These are phyloP conservation scores for Acanthosepion lycidas DNA, from an alignment of 2,888 invertebrate species.

Conservation along the genomic window DNA sequence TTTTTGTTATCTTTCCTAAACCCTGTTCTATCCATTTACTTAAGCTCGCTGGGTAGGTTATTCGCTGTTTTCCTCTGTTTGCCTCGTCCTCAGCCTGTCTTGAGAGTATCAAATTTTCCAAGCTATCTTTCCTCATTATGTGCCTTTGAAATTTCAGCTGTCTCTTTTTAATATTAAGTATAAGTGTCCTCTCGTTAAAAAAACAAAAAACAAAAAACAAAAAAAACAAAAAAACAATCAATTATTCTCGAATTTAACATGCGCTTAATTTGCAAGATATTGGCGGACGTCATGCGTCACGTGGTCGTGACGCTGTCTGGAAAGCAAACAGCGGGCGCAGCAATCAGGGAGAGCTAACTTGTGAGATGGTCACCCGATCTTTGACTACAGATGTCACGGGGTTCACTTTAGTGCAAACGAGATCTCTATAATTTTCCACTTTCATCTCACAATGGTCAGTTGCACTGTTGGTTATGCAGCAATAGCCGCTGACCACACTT, in stretches of 20 bases:
- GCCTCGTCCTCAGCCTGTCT: no score
- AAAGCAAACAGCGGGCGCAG: neutral
- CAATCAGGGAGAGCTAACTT: neutral
- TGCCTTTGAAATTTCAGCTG: no score
- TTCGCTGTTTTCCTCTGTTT: no score
- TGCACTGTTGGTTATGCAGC: neutral
- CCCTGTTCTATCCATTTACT: no score
- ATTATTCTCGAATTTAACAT: neutral
- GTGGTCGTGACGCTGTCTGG: neutral
- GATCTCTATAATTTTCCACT: neutral
- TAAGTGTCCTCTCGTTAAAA: neutral
- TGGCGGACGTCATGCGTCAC: neutral
- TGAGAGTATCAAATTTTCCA: no score
- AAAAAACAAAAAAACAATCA: neutral
- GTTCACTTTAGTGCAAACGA: neutral
- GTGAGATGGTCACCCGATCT: neutral
- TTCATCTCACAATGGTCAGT: no score
- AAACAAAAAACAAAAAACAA: no score
- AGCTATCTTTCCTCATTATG: no score
- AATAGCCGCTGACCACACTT: no score
- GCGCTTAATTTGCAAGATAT: neutral
- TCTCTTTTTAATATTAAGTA: no score
- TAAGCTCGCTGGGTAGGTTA: no score
- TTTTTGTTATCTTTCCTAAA: no score
- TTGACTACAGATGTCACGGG: neutral